phyloP scores from a whole-genome alignment of 1,140 invertebrate species.

The Macrotrachela quadricornifera region DNA sequence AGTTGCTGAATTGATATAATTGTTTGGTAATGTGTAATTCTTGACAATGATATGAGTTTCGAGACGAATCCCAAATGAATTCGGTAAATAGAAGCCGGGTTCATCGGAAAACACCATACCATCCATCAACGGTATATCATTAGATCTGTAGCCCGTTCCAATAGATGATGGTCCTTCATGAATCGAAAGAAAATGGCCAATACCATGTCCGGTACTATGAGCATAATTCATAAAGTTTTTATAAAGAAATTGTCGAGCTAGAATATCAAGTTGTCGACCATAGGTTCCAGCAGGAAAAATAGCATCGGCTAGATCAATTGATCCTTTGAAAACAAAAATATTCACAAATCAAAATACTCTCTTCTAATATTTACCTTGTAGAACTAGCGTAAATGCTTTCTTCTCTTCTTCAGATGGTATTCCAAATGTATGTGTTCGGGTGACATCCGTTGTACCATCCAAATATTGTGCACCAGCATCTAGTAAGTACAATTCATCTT shows the following conservation, averaged over 20 bases:
- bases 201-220: constrained; percentile 89
- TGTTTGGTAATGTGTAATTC: neutral
- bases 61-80: constrained; percentile 71
- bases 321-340: constrained; percentile 64
- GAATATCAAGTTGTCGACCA: constrained; percentile 61
- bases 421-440: constrained; percentile 71
- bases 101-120: constrained; percentile 13
- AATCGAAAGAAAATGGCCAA: constrained; percentile 83
- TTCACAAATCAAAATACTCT: constrained; percentile 32
- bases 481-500: constrained; percentile 58
- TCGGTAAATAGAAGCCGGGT: constrained; percentile 47
- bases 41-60: constrained; percentile 56
- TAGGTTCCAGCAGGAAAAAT: constrained; percentile 38
- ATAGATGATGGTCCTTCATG: constrained; percentile 50
- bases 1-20: neutral
- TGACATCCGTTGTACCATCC: constrained; percentile 68
- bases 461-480: constrained; percentile 64
- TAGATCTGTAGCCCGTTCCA: constrained; percentile 5
- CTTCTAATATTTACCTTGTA: constrained; percentile 41
- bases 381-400: constrained; percentile 64
- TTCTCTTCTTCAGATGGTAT: constrained; percentile 41
- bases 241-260: constrained; percentile 68
- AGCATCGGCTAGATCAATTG: constrained; percentile 43
- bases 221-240: constrained; percentile 72
- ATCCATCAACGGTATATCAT: neutral